Percentiles rank a stretch among this genome's conserved stretches.
Conservation (phyloP, 1,140 invertebrate genomes). For the Macrobrachium rosenbergii region DNA sequence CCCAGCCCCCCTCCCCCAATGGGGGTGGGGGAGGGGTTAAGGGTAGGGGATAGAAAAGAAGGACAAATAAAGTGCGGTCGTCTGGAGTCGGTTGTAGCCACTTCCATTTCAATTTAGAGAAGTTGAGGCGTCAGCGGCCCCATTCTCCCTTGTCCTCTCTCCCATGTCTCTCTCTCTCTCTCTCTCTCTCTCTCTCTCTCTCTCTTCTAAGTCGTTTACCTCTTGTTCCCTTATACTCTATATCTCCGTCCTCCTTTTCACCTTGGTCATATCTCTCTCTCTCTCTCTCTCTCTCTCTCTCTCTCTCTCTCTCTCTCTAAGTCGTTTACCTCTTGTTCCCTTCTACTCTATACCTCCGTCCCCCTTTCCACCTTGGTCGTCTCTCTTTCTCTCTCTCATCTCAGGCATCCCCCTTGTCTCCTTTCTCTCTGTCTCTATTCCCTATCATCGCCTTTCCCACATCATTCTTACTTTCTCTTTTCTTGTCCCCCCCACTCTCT, state of each 20-base stretch:
- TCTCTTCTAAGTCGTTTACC: too few relatives aligned
- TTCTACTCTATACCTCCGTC: neutral
- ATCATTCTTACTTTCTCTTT: neutral
- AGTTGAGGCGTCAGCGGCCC: too few relatives aligned
- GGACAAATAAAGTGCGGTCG: neutral
- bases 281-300: neutral
- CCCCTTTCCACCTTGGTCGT: neutral
- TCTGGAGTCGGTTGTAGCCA: too few relatives aligned
- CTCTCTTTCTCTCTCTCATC: neutral
- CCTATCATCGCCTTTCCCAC: neutral
- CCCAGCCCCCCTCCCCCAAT: too few relatives aligned
- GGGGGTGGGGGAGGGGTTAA: neutral
- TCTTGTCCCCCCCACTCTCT: neutral
- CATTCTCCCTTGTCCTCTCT: neutral
- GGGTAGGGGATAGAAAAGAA: slow-evolving; percentile 7
- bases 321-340: neutral
- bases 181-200: neutral
- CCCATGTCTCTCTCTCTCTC: neutral
- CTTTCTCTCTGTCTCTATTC: neutral
- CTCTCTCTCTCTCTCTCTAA: neutral
- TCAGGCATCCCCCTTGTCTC: neutral
- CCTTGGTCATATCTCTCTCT: neutral
- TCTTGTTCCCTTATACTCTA: neutral
- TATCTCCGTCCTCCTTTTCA: neutral
- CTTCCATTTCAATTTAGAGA: too few relatives aligned